Evolutionary conservation across 1,140 invertebrate species (phyloP).

Genomic region (Magallana gigas): DNA sequence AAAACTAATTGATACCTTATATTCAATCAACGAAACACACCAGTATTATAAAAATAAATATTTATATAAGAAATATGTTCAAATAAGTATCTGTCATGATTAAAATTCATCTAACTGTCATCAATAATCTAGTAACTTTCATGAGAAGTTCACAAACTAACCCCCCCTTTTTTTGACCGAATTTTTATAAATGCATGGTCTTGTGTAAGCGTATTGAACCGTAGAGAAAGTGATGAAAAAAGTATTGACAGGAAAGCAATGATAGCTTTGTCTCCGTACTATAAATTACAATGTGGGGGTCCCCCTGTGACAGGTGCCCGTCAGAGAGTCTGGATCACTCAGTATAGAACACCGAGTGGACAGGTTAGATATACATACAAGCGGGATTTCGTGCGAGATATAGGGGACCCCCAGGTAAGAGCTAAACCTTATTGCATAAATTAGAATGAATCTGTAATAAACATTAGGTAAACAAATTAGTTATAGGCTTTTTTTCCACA

Average conservation of each 20-base stretch:
- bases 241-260: conserved; percentile 9
- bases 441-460: conserved; percentile 19
- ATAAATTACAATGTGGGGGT: background rate
- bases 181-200: background rate
- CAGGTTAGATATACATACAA: background rate
- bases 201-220: background rate
- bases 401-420: background rate
- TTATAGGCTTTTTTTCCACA: background rate
- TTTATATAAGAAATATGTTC: too few species aligned
- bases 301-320: background rate
- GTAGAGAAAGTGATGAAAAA: background rate
- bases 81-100: too few species aligned
- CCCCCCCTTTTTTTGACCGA: too few species aligned
- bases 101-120: too few species aligned
- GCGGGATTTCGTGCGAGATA: background rate
- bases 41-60: too few species aligned
- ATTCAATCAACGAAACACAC: too few species aligned
- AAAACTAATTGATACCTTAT: too few species aligned
- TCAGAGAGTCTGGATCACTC: background rate
- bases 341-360: background rate
- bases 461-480: conserved; percentile 7
- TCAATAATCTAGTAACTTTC: too few species aligned
- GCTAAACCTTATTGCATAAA: background rate
- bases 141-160: too few species aligned
- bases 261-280: background rate